Base-by-base conservation (phyloP, 2,888 invertebrate species). In the Linnaemya tessellans region DNA sequence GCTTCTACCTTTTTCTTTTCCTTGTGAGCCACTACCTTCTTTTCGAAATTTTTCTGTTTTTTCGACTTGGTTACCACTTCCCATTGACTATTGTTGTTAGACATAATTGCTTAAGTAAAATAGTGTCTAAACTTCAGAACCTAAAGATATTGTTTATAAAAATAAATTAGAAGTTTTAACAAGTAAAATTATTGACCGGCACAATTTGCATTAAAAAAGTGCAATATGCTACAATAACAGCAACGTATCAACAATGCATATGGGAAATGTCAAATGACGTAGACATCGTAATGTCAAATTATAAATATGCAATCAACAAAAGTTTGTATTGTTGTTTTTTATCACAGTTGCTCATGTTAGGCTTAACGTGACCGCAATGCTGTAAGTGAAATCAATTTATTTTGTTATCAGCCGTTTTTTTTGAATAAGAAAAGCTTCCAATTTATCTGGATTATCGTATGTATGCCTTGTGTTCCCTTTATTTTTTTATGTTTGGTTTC, bases 21-120 rank as follows among this genome's bases (percentile, higher is more conserved):
- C 74, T 93, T 92, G 87, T 94, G 94, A 7, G 93, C 93, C 49
- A 93, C 91, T 3, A 91, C 89, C 82, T 92, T 92, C 80, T 90
- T 91, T 87, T 95, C 95, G 62, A 91, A 82, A 87, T 93, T 94
- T 62, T 88, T 91, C 58, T 90, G 90, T 86, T 94, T 95, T 90
- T 95, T 96, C 88, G 94, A 94, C 91, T 95, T 96, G 65, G 95
- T 94, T 81, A 95, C 95, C 88, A 95, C 94, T 94, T 95, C 95
- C 95, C 95, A 96, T 92, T 95, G 95, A 54, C 20, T 64, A 11
- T 80, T 84, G 80, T 88, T 89, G 90, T 94, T 94, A 88, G 93
- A 93, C 93, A 93, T 93, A 8, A 13, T 46, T 35, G 4, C 9
- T 35, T 80, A 11, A 43, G 30, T 62, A 11, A n/a, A 68, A 60